Percentiles rank a stretch among this genome's conserved stretches.
Conservation (phyloP, 2,113 vertebrate genomes). For the Oreochromis niloticus region DNA sequence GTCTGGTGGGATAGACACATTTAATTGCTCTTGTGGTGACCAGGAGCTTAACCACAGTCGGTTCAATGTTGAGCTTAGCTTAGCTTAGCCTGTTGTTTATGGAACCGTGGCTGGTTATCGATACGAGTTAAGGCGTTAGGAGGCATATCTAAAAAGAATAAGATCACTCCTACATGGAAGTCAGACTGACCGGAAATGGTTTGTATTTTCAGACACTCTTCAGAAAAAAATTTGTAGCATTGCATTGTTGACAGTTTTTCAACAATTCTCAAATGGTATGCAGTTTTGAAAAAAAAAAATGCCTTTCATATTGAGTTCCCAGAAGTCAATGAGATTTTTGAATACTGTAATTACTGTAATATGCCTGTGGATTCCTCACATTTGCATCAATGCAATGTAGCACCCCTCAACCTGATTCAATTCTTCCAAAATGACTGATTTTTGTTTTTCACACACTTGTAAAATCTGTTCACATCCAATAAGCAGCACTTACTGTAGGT, state of each 20-base stretch:
- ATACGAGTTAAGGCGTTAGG: neutral
- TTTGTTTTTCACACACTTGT: constrained; percentile 22
- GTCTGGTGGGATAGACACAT: neutral
- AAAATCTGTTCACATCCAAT: constrained; percentile 37
- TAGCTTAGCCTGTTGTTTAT: neutral
- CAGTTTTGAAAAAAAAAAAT: constrained; percentile 53
- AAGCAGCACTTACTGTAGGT: constrained; percentile 44
- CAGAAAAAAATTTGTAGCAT: constrained; percentile 65
- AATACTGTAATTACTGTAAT: constrained; percentile 19
- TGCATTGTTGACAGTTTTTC: constrained; percentile 41
- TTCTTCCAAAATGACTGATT: constrained; percentile 37
- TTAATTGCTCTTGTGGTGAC: constrained; percentile 13
- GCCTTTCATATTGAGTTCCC: constrained; percentile 48
- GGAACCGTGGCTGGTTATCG: neutral
- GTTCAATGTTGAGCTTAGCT: neutral
- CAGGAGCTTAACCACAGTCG: neutral
- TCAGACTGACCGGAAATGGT: neutral
- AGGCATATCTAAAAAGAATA: constrained; percentile 3
- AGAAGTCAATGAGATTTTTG: constrained; percentile 22
- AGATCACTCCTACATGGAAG: neutral
- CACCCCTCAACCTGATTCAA: constrained; percentile 33
- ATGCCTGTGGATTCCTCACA: constrained; percentile 52
- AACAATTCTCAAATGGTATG: constrained; percentile 51
- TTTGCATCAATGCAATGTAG: constrained; percentile 66
- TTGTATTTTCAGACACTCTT: constrained; percentile 30